phyloP scores from a whole-genome alignment of 2,113 vertebrate genomes.

The Sander lucioperca region DNA sequence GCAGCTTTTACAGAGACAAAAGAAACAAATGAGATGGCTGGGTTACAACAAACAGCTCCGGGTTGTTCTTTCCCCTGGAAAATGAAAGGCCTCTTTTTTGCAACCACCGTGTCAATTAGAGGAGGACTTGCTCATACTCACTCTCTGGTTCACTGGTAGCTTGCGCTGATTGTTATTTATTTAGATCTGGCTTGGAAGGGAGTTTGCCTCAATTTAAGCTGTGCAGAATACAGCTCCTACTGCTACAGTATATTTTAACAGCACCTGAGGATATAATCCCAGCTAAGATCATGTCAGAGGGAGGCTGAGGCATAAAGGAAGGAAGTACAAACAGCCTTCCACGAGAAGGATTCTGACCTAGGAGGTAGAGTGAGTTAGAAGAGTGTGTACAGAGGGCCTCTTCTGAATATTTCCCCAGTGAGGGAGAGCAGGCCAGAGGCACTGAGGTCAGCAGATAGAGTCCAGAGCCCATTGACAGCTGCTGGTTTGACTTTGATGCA shows the following conservation, averaged over 20 bases:
- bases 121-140: slow-evolving; percentile 54
- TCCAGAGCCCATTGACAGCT: slow-evolving; percentile 79
- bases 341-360: slow-evolving; percentile 58
- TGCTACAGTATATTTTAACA: slow-evolving; percentile 21
- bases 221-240: slow-evolving; percentile 13
- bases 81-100: slow-evolving; percentile 62
- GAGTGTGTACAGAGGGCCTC: slow-evolving; percentile 62
- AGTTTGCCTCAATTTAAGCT: slow-evolving; percentile 35
- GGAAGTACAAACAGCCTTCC: slow-evolving; percentile 57
- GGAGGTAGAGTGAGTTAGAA: slow-evolving; percentile 44
- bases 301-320: slow-evolving; percentile 48
- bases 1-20: slow-evolving; percentile 72
- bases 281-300: slow-evolving; percentile 46
- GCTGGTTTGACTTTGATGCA: slow-evolving; percentile 81
- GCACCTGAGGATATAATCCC: slow-evolving; percentile 51
- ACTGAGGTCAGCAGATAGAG: slow-evolving; percentile 75
- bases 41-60: slow-evolving; percentile 74
- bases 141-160: slow-evolving; percentile 52
- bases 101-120: slow-evolving; percentile 67
- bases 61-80: slow-evolving; percentile 69
- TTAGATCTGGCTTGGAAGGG: slow-evolving; percentile 46
- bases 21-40: slow-evolving; percentile 77
- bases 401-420: slow-evolving; percentile 73
- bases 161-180: slow-evolving; percentile 68
- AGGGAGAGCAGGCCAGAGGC: slow-evolving; percentile 62